Conservation (phyloP, 2,797 vertebrate species). For the Pantherophis vulpinus region DNA sequence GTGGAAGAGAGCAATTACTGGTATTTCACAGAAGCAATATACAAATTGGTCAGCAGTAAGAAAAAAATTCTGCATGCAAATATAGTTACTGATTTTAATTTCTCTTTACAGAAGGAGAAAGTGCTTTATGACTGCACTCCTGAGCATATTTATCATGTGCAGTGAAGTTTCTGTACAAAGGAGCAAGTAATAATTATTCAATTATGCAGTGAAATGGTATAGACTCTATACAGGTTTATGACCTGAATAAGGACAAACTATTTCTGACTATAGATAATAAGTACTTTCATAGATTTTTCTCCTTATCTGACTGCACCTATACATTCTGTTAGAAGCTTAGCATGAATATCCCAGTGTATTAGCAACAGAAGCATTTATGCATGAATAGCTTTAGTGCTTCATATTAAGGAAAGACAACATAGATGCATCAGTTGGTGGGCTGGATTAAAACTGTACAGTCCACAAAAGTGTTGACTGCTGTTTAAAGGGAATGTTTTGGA, state of each 20-base stretch:
- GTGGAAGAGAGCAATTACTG: not conserved
- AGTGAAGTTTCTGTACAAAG: not conserved
- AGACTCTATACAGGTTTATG: not conserved
- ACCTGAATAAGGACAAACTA: not conserved
- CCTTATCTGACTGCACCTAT: not conserved
- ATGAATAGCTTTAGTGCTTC: conserved; percentile 22
- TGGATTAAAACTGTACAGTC: conserved; percentile 52
- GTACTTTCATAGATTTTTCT: not conserved
- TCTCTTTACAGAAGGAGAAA: not conserved
- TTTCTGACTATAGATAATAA: not conserved
- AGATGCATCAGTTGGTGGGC: conserved; percentile 36
- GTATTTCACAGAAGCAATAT: not conserved
- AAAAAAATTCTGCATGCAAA: not conserved
- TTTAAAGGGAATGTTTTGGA: conserved; percentile 49
- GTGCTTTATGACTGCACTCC: not conserved
- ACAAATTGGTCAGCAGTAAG: not conserved
- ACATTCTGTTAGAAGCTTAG: conserved; percentile 1
- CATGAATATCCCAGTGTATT: not conserved
- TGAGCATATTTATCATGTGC: not conserved
- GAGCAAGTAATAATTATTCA: not conserved
- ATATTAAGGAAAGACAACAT: conserved; percentile 39
- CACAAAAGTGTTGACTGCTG: conserved; percentile 44
- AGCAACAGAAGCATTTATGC: not conserved
- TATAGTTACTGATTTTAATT: not conserved
- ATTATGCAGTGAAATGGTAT: not conserved